These are phyloP conservation scores for Poecilia picta DNA, from an alignment of 2,797 vertebrate genomes.

Conservation along the genomic window DNA sequence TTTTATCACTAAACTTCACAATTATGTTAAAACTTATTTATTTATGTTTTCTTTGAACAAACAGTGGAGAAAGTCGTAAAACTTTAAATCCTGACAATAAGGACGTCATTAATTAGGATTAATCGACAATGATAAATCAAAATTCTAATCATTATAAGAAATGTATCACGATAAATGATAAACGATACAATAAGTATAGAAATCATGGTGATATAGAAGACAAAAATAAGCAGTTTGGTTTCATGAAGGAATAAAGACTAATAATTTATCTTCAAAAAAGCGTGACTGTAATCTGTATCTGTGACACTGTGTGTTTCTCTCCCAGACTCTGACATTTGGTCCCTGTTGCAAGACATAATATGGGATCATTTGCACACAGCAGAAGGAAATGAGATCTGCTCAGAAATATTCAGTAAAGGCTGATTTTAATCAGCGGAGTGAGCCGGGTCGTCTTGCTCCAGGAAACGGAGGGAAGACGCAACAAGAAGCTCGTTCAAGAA, in stretches of 20 bases:
- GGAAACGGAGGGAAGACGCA: background rate
- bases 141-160: too few species aligned
- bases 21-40: too few species aligned
- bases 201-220: too few species aligned
- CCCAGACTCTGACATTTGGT: background rate
- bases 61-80: too few species aligned
- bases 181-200: too few species aligned
- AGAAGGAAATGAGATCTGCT: background rate
- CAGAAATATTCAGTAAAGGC: background rate
- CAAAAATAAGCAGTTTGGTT: background rate
- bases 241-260: background rate
- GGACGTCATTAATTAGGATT: too few species aligned
- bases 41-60: too few species aligned
- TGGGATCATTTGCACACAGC: background rate
- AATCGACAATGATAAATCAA: too few species aligned
- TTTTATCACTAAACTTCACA: too few species aligned
- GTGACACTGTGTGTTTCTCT: background rate
- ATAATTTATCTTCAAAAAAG: background rate
- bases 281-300: background rate
- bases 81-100: too few species aligned
- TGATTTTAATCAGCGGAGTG: background rate
- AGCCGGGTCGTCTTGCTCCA: background rate
- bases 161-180: too few species aligned
- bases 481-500: background rate
- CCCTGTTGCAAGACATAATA: background rate